Evolutionary conservation across 37 sponge, comb jelly and placozoan genomes (phyloP).

Genomic region (Agelas oroides): DNA sequence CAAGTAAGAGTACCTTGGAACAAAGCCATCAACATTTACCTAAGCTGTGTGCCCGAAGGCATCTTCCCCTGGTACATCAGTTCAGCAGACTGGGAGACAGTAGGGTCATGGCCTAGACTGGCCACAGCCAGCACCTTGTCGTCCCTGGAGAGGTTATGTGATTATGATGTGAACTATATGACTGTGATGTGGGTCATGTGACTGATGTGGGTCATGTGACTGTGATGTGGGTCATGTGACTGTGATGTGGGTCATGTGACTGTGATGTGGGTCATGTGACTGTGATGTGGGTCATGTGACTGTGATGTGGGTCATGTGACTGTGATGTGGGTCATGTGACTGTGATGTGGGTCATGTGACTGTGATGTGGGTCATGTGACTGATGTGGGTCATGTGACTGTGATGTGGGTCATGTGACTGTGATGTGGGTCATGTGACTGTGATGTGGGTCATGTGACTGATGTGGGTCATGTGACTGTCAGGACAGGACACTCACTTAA

Average conservation of each 20-base stretch:
- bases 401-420: neutral
- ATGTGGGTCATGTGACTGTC: no score
- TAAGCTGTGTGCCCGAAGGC: slow-evolving; percentile 68
- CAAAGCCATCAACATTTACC: no score
- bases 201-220: no score
- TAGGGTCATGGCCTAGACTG: slow-evolving; percentile 76
- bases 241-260: neutral
- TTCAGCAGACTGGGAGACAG: slow-evolving; percentile 80
- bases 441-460: neutral
- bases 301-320: no score
- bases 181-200: neutral
- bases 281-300: neutral
- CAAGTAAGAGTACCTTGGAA: no score
- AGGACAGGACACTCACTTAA: slow-evolving; percentile 57
- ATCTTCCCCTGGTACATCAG: slow-evolving; percentile 77
- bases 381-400: no score
- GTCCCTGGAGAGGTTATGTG: slow-evolving; percentile 35
- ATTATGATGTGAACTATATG: neutral
- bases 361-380: neutral
- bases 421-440: no score
- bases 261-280: no score
- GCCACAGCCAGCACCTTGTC: slow-evolving; percentile 84
- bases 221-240: no score
- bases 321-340: neutral
- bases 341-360: no score